Evolutionary conservation across 2,113 vertebrate genomes (phyloP).

Genomic region (Elachura formosa): DNA sequence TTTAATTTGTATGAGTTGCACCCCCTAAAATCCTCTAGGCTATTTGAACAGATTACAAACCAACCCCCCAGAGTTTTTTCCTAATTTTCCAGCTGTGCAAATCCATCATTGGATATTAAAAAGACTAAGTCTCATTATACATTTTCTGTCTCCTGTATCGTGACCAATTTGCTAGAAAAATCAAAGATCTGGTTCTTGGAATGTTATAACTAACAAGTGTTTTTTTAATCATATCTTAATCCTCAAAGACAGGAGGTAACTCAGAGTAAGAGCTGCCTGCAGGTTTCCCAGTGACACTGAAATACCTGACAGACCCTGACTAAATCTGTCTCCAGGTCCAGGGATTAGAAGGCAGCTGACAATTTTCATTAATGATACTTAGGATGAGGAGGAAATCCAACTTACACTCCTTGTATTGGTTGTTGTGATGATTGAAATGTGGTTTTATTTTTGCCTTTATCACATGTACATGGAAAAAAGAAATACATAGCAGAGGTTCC

Average conservation of each 20-base stretch:
- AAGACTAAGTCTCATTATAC: background rate
- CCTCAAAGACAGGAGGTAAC: background rate
- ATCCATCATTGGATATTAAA: conserved; percentile 3
- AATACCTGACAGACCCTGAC: background rate
- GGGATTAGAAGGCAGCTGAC: background rate
- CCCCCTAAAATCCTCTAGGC: background rate
- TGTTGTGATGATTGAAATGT: background rate
- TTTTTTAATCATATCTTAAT: background rate
- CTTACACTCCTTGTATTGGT: background rate
- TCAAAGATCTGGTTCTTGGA: background rate
- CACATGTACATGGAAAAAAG: background rate
- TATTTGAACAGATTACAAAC: background rate
- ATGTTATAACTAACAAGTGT: background rate
- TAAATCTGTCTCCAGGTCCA: background rate
- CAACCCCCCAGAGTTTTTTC: background rate
- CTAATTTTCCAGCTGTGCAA: conserved; percentile 15
- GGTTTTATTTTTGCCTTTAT: background rate
- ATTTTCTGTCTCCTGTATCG: background rate
- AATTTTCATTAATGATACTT: background rate
- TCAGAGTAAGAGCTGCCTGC: background rate
- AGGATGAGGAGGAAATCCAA: background rate
- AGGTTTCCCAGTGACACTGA: background rate
- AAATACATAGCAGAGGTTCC: background rate
- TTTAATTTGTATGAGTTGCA: background rate
- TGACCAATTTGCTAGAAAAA: background rate